Evolutionary conservation across 2,113 vertebrate genomes (phyloP), one percentile per base, ranked within the genome.

Genomic region (Nyctibius bracteatus): DNA sequence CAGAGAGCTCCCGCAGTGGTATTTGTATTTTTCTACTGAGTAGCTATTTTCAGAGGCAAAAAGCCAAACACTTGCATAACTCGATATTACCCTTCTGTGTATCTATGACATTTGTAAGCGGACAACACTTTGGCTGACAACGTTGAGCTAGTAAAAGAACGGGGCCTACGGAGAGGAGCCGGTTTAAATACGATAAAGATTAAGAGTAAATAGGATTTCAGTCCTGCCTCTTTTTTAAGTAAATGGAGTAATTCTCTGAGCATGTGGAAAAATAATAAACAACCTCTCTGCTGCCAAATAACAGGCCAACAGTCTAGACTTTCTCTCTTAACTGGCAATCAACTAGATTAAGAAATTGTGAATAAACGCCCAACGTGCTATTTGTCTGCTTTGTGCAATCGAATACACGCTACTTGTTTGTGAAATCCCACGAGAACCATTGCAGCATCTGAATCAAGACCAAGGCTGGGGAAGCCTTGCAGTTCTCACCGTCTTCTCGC

Each of bases 201-300:
- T 67, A 37, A 37, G 55, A 88, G 65, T 72, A 93, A 97, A 88
- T 83, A 86, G 68, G 57, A 83, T 87, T 75, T 51, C 41, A 57
- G 39, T 37, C 47, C 74, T 85, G 54, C 80, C 20, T 14, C 30
- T 20, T 92, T 87, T 84, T 85, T 37, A 79, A 92, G 84, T 84
- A 82, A 91, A 89, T 31, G 58, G 70, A 90, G 62, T 93, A 87
- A 91, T 75, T 89, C 59, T 72, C 65, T 0, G 13, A 72, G 81
- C 84, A 95, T 91, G 91, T 92, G 68, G 51, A 94, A 96, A 65
- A 95, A 95, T 81, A 96, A 96, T 79, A 95, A 95, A 85, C 82
- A 90, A 57, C 61, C 61, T 84, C 81, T 66, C 72, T 67, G 57
- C 52, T 86, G 89, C 89, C 87, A 88, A 92, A 25, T 19, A 85